These are phyloP conservation scores for Drosophila rubida DNA, from an alignment of 2,888 invertebrate species.

Conservation along the genomic window DNA sequence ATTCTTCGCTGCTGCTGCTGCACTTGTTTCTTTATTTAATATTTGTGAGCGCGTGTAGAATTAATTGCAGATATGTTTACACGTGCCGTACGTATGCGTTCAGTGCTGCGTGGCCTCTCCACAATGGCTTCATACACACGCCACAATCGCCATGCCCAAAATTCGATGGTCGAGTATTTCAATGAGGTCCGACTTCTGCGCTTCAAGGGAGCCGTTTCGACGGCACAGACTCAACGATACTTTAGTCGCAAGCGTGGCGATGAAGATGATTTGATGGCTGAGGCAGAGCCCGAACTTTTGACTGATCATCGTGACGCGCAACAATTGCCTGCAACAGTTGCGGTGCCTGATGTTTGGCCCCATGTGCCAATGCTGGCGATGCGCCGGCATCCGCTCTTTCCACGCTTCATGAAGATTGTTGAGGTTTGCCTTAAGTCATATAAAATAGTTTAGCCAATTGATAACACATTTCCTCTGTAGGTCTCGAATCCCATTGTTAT, in stretches of 20 bases:
- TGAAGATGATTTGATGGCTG: slow-evolving; percentile 51
- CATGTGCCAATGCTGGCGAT: slow-evolving; percentile 98
- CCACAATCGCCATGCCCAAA: slow-evolving; percentile 34
- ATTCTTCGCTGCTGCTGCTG: slow-evolving; percentile 17
- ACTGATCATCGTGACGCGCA: slow-evolving; percentile 72
- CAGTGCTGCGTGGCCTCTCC: slow-evolving; percentile 57
- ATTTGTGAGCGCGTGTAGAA: slow-evolving; percentile 8
- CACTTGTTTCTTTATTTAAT: slow-evolving; percentile 45
- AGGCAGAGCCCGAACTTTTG: slow-evolving; percentile 61
- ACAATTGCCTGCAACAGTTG: slow-evolving; percentile 92
- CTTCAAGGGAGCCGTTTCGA: slow-evolving; percentile 39
- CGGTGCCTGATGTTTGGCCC: slow-evolving; percentile 98
- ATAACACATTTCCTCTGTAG: slow-evolving; percentile 84
- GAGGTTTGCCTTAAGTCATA: slow-evolving; percentile 88
- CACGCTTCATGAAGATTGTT: slow-evolving; percentile 98
- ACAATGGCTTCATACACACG: slow-evolving; percentile 44
- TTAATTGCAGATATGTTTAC: slow-evolving; percentile 48
- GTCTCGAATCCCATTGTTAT: slow-evolving; percentile 94
- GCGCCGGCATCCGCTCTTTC: slow-evolving; percentile 97
- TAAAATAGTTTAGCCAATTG: background rate
- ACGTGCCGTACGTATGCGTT: slow-evolving; percentile 62
- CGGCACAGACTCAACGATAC: slow-evolving; percentile 54
- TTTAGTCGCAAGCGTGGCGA: slow-evolving; percentile 63
- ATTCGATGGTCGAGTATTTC: slow-evolving; percentile 49
- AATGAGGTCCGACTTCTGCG: slow-evolving; percentile 41